A percentile compares a stretch with the other conserved stretches of the same genome.
phyloP scores from a whole-genome alignment of 2,888 invertebrate species.

The Exephanes ischioxanthus region DNA sequence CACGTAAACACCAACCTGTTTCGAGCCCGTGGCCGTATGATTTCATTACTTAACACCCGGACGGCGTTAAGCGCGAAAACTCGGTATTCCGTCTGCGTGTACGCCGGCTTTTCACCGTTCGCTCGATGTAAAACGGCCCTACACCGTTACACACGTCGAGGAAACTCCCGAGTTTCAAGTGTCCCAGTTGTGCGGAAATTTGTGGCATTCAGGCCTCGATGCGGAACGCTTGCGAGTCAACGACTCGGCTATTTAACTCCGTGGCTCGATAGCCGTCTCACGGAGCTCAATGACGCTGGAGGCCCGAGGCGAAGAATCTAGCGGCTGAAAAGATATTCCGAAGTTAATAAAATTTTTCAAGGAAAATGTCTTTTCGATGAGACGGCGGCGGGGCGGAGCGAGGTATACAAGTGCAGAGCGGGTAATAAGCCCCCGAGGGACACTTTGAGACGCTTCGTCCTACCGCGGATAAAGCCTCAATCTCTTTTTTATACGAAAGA shows the following conservation, averaged over 20 bases:
- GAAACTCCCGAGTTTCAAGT: not conserved
- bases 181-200: slow-evolving; percentile 4
- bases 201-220: not conserved
- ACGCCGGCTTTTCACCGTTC: slow-evolving; percentile 24
- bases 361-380: slow-evolving; percentile 36
- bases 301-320: not conserved
- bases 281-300: not conserved
- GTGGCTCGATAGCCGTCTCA: not conserved
- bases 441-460: slow-evolving; percentile 47
- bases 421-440: slow-evolving; percentile 35
- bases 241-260: not conserved
- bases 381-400: not conserved
- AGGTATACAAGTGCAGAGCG: slow-evolving; percentile 18
- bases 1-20: slow-evolving; percentile 63
- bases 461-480: slow-evolving; percentile 65
- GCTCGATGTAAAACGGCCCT: slow-evolving; percentile 16
- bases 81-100: slow-evolving; percentile 31
- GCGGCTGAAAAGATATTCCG: not conserved
- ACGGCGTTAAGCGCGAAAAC: slow-evolving; percentile 42
- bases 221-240: not conserved
- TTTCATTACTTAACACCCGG: slow-evolving; percentile 60
- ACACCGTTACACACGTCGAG: not conserved
- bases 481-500: slow-evolving; percentile 69
- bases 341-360: not conserved
- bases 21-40: slow-evolving; percentile 51